phyloP scores from a whole-genome alignment of 1,140 invertebrate species.

The Scaptomyza montana region DNA sequence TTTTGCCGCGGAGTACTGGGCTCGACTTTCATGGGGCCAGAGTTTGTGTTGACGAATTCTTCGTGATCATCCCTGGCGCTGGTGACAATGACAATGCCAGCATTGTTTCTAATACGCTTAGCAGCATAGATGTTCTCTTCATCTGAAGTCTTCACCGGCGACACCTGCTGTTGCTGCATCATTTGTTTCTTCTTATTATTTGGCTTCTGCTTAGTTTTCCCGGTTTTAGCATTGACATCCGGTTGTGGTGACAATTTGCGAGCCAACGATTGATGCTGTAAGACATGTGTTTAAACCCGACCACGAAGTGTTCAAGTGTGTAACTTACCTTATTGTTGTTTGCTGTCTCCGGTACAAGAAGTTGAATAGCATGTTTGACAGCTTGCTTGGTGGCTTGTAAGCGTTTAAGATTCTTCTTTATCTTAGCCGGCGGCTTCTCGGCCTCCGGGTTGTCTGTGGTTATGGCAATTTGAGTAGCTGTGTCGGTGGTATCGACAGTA shows the following conservation, averaged over 20 bases:
- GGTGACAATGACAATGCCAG: constrained; percentile 51
- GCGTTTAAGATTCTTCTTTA: constrained; percentile 57
- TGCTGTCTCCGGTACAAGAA: constrained; percentile 27
- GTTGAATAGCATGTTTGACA: constrained; percentile 43
- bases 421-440: not conserved
- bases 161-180: not conserved
- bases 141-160: constrained; percentile 63
- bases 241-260: constrained; percentile 52
- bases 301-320: not conserved
- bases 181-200: constrained; percentile 30
- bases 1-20: constrained; percentile 63
- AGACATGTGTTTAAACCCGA: no score
- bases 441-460: not conserved
- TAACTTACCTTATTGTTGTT: constrained; percentile 31
- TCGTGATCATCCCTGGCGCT: not conserved
- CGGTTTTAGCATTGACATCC: not conserved
- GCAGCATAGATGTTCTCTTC: constrained; percentile 50
- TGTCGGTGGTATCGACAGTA: not conserved
- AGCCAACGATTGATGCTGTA: constrained; percentile 42
- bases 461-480: no score
- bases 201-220: not conserved
- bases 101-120: constrained; percentile 51
- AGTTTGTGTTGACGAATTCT: constrained; percentile 44
- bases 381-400: constrained; percentile 57
- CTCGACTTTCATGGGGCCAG: constrained; percentile 65